Percentiles rank a stretch among this genome's conserved stretches.
Evolutionary conservation across 2,797 vertebrate species (phyloP).

Genomic region (Hybognathus amarus): DNA sequence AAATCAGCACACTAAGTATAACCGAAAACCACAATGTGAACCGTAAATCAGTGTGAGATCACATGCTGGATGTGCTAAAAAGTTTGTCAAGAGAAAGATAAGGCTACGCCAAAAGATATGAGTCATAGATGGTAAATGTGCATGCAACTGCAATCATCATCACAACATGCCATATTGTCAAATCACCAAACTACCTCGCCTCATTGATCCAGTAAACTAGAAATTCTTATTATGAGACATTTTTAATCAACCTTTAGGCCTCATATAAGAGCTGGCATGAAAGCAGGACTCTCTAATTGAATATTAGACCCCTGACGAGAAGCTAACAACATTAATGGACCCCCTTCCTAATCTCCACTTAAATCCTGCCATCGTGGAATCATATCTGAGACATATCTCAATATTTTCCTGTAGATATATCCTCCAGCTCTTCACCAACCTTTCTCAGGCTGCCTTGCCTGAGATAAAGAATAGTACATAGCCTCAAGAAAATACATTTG

Average conservation of each 20-base stretch:
- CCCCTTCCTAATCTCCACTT: constrained; percentile 59
- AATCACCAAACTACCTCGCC: constrained; percentile 3
- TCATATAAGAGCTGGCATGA: constrained; percentile 59
- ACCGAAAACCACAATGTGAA: constrained; percentile 36
- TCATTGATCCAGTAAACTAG: constrained; percentile 29
- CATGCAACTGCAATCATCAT: background rate
- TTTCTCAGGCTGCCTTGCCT: constrained; percentile 34
- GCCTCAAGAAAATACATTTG: constrained; percentile 59
- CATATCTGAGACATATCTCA: constrained; percentile 42
- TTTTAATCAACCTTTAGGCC: constrained; percentile 42
- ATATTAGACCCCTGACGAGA: constrained; percentile 72
- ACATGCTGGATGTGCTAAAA: background rate
- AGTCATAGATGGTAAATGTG: background rate
- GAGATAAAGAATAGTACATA: constrained; percentile 57
- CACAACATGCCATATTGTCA: background rate
- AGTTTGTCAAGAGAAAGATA: background rate
- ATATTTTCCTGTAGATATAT: constrained; percentile 43
- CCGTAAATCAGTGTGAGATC: constrained; percentile 7
- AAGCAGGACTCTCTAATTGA: constrained; percentile 71
- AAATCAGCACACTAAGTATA: constrained; percentile 49
- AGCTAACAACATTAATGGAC: constrained; percentile 58
- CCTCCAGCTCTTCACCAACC: constrained; percentile 50
- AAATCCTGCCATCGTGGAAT: constrained; percentile 32
- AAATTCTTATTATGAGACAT: constrained; percentile 34
- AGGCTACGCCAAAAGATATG: background rate